Evolutionary conservation across 2,888 invertebrate genomes (phyloP).

Genomic region (Ethmia dodecea): DNA sequence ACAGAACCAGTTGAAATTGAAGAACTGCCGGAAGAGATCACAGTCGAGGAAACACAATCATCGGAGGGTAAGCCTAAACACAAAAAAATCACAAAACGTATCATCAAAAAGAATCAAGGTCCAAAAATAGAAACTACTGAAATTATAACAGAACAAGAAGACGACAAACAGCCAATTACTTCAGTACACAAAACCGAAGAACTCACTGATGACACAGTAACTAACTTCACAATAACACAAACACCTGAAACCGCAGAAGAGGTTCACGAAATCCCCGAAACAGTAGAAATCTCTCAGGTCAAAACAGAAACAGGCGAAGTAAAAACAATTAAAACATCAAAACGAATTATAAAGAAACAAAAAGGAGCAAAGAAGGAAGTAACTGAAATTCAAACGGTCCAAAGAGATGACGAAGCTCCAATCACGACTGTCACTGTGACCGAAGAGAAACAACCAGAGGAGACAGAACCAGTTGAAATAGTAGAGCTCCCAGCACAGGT

Average conservation of each 20-base stretch:
- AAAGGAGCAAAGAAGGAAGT: slow-evolving; percentile 14
- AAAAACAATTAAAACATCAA: slow-evolving; percentile 18
- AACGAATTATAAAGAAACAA: slow-evolving; percentile 25
- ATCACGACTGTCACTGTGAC: slow-evolving; percentile 17
- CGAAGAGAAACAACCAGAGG: slow-evolving; percentile 18
- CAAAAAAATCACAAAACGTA: slow-evolving; percentile 30
- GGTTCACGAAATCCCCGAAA: slow-evolving; percentile 31
- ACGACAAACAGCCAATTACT: slow-evolving; percentile 26
- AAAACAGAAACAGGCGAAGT: slow-evolving; percentile 15
- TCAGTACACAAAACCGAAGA: slow-evolving; percentile 25
- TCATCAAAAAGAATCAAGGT: slow-evolving; percentile 33
- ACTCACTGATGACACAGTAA: slow-evolving; percentile 25
- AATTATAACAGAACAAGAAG: slow-evolving; percentile 22
- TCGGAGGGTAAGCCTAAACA: slow-evolving; percentile 26
- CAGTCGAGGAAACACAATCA: slow-evolving; percentile 40
- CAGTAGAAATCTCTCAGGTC: slow-evolving; percentile 23
- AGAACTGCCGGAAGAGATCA: slow-evolving; percentile 29
- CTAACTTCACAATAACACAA: slow-evolving; percentile 23
- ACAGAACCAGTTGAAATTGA: slow-evolving; percentile 20
- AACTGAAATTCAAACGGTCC: slow-evolving; percentile 22
- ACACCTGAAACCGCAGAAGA: slow-evolving; percentile 25
- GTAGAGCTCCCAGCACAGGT: slow-evolving; percentile 31
- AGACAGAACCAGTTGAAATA: slow-evolving; percentile 22
- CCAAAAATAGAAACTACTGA: slow-evolving; percentile 28
- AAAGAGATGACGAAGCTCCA: slow-evolving; percentile 22